Conservation (phyloP, 2,888 invertebrate genomes). For the Mechanitis mazaeus region DNA sequence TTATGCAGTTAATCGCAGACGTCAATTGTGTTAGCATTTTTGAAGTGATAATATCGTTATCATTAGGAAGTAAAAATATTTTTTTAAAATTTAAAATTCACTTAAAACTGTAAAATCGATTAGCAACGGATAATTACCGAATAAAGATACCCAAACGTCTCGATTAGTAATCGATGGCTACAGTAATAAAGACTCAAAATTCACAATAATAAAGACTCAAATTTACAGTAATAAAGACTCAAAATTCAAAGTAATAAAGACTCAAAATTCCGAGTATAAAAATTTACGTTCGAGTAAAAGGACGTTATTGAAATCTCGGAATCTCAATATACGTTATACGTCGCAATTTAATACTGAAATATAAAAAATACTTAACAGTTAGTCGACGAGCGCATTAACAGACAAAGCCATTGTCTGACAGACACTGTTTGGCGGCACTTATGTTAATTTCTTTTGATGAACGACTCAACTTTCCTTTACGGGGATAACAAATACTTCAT, state of each 20-base stretch:
- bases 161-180: background rate
- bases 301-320: too few species aligned
- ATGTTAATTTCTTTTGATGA: constrained; percentile 72
- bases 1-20: too few species aligned
- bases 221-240: background rate
- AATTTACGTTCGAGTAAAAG: constrained; percentile 27
- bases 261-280: constrained; percentile 30
- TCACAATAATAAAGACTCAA: too few species aligned
- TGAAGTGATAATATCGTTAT: too few species aligned
- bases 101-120: background rate
- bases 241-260: constrained; percentile 8
- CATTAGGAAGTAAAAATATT: background rate
- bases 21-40: too few species aligned
- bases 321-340: too few species aligned
- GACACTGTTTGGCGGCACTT: constrained; percentile 63
- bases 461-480: constrained; percentile 53
- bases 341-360: constrained; percentile 21
- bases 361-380: constrained; percentile 50
- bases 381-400: constrained; percentile 56
- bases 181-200: background rate
- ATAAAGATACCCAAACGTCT: background rate
- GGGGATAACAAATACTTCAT: constrained; percentile 52
- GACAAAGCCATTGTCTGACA: constrained; percentile 72
- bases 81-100: background rate
- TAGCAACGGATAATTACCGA: background rate